Conservation (phyloP, 1,140 invertebrate species). For the Papilio aristodemus region DNA sequence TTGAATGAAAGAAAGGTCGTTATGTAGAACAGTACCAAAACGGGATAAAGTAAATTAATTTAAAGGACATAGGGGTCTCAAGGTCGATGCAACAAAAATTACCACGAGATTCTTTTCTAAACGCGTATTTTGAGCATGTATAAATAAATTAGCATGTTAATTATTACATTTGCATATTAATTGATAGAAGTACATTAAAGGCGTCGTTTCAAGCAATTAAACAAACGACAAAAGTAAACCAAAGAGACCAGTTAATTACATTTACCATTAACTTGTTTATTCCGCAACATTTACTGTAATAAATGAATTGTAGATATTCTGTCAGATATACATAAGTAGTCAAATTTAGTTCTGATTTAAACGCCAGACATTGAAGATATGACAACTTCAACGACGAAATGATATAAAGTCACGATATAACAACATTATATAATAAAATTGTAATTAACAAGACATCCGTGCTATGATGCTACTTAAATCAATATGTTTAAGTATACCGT, state of each 20-base stretch:
- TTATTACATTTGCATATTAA: background rate
- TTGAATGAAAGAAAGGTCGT: too few relatives aligned
- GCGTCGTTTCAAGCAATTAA: slow-evolving; percentile 2
- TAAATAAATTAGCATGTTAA: background rate
- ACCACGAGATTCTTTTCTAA: background rate
- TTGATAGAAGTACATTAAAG: background rate
- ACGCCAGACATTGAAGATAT: too few relatives aligned
- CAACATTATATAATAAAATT: too few relatives aligned
- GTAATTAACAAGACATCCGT: too few relatives aligned
- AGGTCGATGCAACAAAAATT: background rate
- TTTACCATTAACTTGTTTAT: background rate
- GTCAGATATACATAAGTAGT: too few relatives aligned
- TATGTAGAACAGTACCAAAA: background rate
- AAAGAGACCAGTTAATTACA: background rate
- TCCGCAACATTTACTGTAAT: background rate
- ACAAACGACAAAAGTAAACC: background rate
- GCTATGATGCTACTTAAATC: too few relatives aligned
- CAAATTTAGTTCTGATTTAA: too few relatives aligned
- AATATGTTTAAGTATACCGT: too few relatives aligned
- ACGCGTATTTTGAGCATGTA: background rate
- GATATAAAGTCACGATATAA: too few relatives aligned
- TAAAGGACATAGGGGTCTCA: background rate
- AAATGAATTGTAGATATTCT: too few relatives aligned
- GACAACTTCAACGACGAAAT: too few relatives aligned
- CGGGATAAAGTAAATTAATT: background rate